Conservation (phyloP, 2,113 vertebrate genomes). For the Cyanoramphus novaezelandiae region DNA sequence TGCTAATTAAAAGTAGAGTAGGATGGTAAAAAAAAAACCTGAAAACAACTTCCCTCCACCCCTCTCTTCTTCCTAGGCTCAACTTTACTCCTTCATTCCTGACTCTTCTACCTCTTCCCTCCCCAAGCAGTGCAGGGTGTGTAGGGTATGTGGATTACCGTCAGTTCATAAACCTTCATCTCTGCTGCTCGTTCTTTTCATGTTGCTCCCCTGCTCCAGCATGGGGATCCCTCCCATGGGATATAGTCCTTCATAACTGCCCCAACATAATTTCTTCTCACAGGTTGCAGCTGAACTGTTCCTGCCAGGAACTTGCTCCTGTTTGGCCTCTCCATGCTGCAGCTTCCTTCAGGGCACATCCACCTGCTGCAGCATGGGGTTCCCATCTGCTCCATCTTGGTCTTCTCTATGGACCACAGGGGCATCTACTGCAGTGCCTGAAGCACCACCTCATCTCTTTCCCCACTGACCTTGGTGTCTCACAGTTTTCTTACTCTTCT, state of each 20-base stretch:
- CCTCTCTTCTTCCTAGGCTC: background rate
- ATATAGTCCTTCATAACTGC: background rate
- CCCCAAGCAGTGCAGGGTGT: accelerated
- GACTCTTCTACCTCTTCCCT: background rate
- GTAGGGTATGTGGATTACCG: background rate
- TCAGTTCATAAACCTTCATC: background rate
- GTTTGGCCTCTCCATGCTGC: background rate
- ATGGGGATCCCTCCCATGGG: background rate
- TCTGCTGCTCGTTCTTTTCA: background rate
- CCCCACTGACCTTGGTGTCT: background rate
- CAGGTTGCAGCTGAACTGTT: background rate
- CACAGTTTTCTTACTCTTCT: background rate
- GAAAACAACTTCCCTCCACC: background rate
- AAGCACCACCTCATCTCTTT: background rate
- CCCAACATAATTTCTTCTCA: background rate
- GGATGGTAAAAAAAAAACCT: background rate
- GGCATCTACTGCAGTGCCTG: background rate
- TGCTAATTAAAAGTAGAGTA: background rate
- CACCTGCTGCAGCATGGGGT: background rate
- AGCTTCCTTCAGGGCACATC: background rate
- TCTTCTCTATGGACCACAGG: accelerated
- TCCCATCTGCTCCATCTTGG: background rate
- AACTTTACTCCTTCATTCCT: background rate
- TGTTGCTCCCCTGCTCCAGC: background rate
- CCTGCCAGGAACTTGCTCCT: background rate